Evolutionary conservation across 2,888 invertebrate genomes (phyloP).

Genomic region (Ectemnius continuus): DNA sequence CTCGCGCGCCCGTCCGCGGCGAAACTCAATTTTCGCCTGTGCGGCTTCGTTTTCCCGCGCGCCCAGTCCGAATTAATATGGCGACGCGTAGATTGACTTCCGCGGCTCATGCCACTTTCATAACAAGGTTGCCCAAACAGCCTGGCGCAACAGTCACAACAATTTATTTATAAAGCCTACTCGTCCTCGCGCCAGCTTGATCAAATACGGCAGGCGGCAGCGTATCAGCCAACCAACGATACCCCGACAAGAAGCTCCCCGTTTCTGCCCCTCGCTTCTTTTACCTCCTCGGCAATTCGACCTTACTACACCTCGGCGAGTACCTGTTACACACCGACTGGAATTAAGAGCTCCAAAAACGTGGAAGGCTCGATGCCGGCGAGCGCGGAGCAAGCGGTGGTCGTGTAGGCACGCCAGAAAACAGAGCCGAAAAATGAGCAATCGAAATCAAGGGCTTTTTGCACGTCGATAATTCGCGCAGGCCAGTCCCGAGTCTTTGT

Average conservation of each 20-base stretch:
- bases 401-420: conserved; percentile 36
- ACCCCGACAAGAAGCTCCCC: too few relatives aligned
- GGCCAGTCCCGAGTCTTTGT: conserved; percentile 16
- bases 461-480: conserved; percentile 52
- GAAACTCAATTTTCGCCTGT: conserved; percentile 48
- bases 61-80: conserved; percentile 60
- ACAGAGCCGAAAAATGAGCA: conserved; percentile 36
- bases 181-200: too few relatives aligned
- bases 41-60: conserved; percentile 65
- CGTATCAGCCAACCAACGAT: too few relatives aligned
- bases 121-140: conserved; percentile 10
- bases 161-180: too few relatives aligned
- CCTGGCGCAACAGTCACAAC: too few relatives aligned
- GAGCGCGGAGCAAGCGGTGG: conserved; percentile 10
- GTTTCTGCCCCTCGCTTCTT: too few relatives aligned
- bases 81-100: conserved; percentile 54
- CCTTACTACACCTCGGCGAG: not conserved
- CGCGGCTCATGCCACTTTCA: conserved; percentile 42
- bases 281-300: too few relatives aligned
- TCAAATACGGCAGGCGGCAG: too few relatives aligned
- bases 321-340: not conserved
- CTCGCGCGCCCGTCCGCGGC: too few relatives aligned
- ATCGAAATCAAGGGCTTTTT: conserved; percentile 47
- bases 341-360: conserved; percentile 7
- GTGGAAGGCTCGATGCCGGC: not conserved